Conservation (phyloP, 2,797 vertebrate genomes). For the Helostoma temminkii region DNA sequence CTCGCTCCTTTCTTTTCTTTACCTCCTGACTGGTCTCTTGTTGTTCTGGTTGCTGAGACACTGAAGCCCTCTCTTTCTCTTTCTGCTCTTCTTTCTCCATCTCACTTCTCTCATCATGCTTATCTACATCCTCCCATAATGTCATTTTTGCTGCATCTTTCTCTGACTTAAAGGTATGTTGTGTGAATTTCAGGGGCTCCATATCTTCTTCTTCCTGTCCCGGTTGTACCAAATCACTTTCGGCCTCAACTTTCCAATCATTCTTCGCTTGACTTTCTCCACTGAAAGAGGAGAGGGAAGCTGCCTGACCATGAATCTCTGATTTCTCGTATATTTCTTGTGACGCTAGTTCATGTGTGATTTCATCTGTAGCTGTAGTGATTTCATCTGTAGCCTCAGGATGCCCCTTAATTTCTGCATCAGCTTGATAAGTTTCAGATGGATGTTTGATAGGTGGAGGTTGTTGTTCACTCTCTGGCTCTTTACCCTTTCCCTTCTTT, state of each 20-base stretch:
- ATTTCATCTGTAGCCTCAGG: not conserved
- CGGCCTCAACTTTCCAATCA: slow-evolving; percentile 18
- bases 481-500: slow-evolving; percentile 67
- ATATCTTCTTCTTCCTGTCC: slow-evolving; percentile 12
- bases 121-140: slow-evolving; percentile 35
- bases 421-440: slow-evolving; percentile 16
- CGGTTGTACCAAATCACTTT: slow-evolving; percentile 12
- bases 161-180: slow-evolving; percentile 16
- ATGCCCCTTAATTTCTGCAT: slow-evolving; percentile 4
- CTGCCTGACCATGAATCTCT: not conserved
- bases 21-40: slow-evolving; percentile 25
- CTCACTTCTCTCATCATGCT: slow-evolving; percentile 42
- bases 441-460: slow-evolving; percentile 9
- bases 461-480: slow-evolving; percentile 47
- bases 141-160: not conserved
- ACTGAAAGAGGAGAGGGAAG: not conserved
- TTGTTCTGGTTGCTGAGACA: slow-evolving; percentile 39
- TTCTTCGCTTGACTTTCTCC: slow-evolving; percentile 2
- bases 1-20: slow-evolving; percentile 37
- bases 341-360: slow-evolving; percentile 7
- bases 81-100: slow-evolving; percentile 58
- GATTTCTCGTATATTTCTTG: slow-evolving; percentile 23
- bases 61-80: slow-evolving; percentile 19
- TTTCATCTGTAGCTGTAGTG: not conserved
- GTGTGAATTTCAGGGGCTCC: slow-evolving; percentile 1